Evolutionary conservation across 1,140 invertebrate genomes (phyloP).

Genomic region (Notospermus geniculatus): DNA sequence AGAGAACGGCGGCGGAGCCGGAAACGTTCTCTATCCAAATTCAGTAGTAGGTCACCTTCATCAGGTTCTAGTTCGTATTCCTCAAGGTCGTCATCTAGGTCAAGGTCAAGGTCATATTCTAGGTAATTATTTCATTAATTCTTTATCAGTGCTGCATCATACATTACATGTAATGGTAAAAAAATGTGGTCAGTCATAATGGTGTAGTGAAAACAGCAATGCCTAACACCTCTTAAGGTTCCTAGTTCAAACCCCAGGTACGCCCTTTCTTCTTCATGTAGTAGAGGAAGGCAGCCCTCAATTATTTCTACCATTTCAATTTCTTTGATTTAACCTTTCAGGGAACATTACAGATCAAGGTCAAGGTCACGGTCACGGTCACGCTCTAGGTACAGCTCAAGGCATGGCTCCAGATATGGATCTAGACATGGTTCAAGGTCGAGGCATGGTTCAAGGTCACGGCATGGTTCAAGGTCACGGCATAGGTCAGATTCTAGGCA

Average conservation of each 20-base stretch:
- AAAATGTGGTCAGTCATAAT: too few species aligned
- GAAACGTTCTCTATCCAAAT: slow-evolving; percentile 22
- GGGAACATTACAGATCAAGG: slow-evolving; percentile 17
- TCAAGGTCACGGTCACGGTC: slow-evolving; percentile 17
- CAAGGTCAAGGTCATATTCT: slow-evolving; percentile 47
- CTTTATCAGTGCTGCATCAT: too few species aligned
- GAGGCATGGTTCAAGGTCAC: slow-evolving; percentile 25
- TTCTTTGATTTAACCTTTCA: too few species aligned
- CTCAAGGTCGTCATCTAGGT: slow-evolving; percentile 46
- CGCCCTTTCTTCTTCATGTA: too few species aligned
- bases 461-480: slow-evolving; percentile 31
- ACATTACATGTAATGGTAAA: too few species aligned
- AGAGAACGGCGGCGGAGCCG: background rate
- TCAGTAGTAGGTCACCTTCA: slow-evolving; percentile 18
- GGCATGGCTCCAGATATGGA: slow-evolving; percentile 36
- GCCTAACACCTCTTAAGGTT: too few species aligned
- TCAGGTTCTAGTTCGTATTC: slow-evolving; percentile 16
- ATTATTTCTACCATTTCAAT: too few species aligned
- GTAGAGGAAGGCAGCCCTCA: too few species aligned
- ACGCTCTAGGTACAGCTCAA: slow-evolving; percentile 15
- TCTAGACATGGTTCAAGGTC: slow-evolving; percentile 23
- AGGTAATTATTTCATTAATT: slow-evolving; percentile 12
- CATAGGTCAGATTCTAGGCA: slow-evolving; percentile 15
- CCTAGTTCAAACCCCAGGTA: too few species aligned
- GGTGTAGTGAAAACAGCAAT: too few species aligned